These are phyloP conservation scores for Apodemia hepburni DNA, from an alignment of 2,888 invertebrate species.

Conservation along the genomic window DNA sequence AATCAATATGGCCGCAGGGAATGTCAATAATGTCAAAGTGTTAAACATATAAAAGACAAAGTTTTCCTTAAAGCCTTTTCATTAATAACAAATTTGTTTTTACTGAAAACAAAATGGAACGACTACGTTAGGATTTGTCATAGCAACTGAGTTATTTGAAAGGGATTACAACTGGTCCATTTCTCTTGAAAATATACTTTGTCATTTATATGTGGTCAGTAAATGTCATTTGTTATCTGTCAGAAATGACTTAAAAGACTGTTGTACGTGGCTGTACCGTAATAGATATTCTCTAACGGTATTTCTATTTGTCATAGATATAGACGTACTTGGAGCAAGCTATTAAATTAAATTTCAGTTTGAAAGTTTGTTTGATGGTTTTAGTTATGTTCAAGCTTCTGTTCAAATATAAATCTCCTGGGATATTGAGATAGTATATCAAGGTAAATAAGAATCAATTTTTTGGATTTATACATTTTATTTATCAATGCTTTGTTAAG, in stretches of 20 bases:
- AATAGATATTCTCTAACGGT: background rate
- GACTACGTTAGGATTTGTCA: background rate
- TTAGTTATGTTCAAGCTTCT: background rate
- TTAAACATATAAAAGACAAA: too few relatives aligned
- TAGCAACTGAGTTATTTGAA: background rate
- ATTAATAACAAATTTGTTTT: too few relatives aligned
- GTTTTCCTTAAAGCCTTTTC: too few relatives aligned
- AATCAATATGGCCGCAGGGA: too few relatives aligned
- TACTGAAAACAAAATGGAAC: too few relatives aligned
- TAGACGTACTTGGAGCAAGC: background rate
- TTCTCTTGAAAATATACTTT: background rate
- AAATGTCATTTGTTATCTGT: background rate
- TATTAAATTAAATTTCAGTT: background rate
- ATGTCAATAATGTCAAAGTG: too few relatives aligned
- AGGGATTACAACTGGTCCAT: background rate
- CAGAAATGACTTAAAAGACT: background rate
- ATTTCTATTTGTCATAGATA: background rate
- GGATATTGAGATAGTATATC: too few relatives aligned
- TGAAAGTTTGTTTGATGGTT: background rate
- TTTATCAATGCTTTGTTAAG: too few relatives aligned
- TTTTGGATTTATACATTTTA: too few relatives aligned
- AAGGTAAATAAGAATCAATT: too few relatives aligned
- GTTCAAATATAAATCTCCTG: too few relatives aligned
- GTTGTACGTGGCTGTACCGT: background rate
- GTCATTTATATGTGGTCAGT: constrained; percentile 1